These are phyloP conservation scores for Manis pentadactyla DNA, from an alignment of 2,797 vertebrate genomes.

Conservation along the genomic window DNA sequence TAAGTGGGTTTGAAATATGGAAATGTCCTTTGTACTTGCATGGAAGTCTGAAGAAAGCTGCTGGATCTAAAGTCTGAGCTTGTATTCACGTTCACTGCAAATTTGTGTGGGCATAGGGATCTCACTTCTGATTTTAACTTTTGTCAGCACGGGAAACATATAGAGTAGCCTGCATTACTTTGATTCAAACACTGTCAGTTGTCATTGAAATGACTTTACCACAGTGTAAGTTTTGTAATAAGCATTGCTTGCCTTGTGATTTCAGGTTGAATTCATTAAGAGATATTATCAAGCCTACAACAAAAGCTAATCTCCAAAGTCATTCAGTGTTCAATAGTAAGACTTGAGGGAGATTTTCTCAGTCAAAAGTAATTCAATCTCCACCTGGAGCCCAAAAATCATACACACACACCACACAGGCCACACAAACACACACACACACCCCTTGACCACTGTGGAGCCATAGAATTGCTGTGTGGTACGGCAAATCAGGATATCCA, in stretches of 20 bases:
- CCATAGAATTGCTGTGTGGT: neutral
- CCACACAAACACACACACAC: neutral
- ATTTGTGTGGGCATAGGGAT: neutral
- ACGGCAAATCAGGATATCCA: neutral
- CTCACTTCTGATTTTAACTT: neutral
- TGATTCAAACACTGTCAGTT: neutral
- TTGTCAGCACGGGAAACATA: neutral
- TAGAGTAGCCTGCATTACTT: neutral
- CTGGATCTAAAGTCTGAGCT: neutral
- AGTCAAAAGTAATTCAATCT: slow-evolving; percentile 24
- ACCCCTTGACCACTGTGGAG: neutral
- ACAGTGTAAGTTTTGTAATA: neutral
- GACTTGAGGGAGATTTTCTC: neutral
- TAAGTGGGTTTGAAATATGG: neutral
- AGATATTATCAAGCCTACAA: neutral
- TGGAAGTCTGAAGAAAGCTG: neutral
- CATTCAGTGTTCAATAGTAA: neutral
- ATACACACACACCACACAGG: neutral
- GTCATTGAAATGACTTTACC: neutral
- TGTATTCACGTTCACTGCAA: neutral
- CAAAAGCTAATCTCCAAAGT: slow-evolving; percentile 6
- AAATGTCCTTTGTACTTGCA: slow-evolving; percentile 20
- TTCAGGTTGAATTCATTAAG: slow-evolving; percentile 27
- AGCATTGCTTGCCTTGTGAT: neutral
- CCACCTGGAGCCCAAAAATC: neutral